A percentile compares a stretch with the other conserved stretches of the same genome.
Evolutionary conservation across 1,140 invertebrate species (phyloP).

Genomic region (Sogatella furcifera): DNA sequence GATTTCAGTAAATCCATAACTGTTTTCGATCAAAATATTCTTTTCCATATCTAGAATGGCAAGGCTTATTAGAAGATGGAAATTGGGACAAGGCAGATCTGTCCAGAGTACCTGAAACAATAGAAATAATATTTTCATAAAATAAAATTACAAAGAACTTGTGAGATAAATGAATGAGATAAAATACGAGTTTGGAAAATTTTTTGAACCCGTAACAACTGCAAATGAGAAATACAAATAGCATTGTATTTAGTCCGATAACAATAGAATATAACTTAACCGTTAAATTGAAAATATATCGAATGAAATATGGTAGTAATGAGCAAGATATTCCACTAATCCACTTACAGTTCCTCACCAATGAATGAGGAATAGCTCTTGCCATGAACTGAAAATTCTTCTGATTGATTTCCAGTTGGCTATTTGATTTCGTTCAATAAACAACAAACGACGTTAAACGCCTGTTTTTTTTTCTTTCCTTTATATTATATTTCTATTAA

Average conservation of each 20-base stretch:
- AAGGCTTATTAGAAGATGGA: conserved; percentile 82
- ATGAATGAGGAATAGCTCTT: background rate
- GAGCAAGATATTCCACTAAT: no score
- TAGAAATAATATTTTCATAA: background rate
- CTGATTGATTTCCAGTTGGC: background rate
- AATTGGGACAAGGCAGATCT: conserved; percentile 82
- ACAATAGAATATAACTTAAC: background rate
- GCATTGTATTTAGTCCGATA: background rate
- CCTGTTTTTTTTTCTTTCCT: no score
- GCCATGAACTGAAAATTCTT: background rate
- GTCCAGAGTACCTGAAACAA: conserved; percentile 85
- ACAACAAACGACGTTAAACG: no score
- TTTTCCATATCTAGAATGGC: conserved; percentile 86
- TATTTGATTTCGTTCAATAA: no score
- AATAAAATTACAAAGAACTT: no score
- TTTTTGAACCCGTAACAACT: no score
- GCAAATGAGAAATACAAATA: no score
- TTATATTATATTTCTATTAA: no score
- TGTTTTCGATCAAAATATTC: conserved; percentile 71
- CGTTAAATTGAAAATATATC: background rate
- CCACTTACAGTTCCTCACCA: background rate
- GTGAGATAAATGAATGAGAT: no score
- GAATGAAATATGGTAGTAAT: no score
- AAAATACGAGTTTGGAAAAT: no score
- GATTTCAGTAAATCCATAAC: conserved; percentile 92